Evolutionary conservation across 2,113 vertebrate species (phyloP).

Genomic region (Caloenas nicobarica): DNA sequence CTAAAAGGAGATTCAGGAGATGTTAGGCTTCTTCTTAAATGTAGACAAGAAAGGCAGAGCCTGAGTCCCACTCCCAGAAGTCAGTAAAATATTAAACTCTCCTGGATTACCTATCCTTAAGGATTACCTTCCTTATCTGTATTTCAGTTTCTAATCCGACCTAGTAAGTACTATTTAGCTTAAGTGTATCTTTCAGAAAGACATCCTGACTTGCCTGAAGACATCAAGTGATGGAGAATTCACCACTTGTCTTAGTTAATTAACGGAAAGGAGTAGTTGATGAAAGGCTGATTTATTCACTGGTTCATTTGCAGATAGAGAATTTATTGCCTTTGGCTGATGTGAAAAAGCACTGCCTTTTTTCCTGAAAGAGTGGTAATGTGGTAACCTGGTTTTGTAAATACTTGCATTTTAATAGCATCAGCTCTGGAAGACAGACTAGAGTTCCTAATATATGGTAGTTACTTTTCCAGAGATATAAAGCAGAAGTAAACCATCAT

Average conservation of each 20-base stretch:
- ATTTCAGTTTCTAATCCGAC: background rate
- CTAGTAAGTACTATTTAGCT: background rate
- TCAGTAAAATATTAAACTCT: background rate
- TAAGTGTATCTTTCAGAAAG: constrained; percentile 32
- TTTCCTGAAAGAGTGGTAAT: background rate
- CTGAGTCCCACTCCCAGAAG: background rate
- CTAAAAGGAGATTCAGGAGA: background rate
- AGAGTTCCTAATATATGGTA: background rate
- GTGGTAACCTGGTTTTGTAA: background rate
- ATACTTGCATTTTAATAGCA: background rate
- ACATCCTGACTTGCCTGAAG: constrained; percentile 10
- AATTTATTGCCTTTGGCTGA: background rate
- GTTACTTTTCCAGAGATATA: background rate
- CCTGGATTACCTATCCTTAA: background rate
- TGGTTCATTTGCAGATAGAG: background rate
- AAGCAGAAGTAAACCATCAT: background rate
- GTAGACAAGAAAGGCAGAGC: background rate
- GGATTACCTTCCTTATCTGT: background rate
- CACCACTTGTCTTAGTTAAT: background rate
- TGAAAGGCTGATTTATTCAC: constrained; percentile 29
- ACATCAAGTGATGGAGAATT: background rate
- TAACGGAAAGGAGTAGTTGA: background rate
- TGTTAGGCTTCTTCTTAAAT: background rate
- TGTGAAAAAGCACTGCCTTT: constrained; percentile 3
- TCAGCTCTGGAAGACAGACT: background rate